Conservation (phyloP, 2,888 invertebrate genomes). For the Yponomeuta sedellus region DNA sequence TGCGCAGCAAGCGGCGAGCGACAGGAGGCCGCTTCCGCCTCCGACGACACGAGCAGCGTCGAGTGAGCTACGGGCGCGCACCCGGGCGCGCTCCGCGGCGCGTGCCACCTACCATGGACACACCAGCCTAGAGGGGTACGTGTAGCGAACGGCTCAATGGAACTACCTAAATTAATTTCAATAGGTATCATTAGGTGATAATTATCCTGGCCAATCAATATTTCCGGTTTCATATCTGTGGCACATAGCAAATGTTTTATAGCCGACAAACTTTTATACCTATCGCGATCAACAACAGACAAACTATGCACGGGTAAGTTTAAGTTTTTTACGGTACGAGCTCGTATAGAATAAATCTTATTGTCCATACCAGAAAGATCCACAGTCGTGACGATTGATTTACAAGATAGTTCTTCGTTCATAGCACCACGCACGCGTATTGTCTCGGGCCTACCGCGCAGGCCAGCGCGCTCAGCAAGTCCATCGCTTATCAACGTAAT, state of each 20-base stretch:
- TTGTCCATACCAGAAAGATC: background rate
- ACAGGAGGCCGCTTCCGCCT: no score
- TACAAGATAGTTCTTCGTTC: conserved; percentile 2
- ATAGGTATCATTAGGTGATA: conserved; percentile 19
- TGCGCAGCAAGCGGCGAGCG: no score
- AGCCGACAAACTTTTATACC: conserved; percentile 15
- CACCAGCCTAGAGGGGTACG: conserved; percentile 21
- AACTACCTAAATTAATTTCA: conserved; percentile 15
- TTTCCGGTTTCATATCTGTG: conserved; percentile 11
- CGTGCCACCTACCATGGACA: no score
- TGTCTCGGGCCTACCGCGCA: background rate
- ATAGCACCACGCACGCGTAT: background rate
- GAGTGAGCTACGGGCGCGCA: no score
- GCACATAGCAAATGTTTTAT: conserved; percentile 8
- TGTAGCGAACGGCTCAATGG: conserved; percentile 17
- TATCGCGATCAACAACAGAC: background rate
- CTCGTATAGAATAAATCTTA: background rate
- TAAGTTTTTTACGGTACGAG: background rate
- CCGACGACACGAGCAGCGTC: no score
- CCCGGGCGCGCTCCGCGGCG: no score
- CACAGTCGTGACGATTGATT: background rate
- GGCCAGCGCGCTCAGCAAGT: background rate
- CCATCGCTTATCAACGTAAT: background rate
- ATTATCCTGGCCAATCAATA: conserved; percentile 21
- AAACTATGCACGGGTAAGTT: conserved; percentile 1